Conservation (phyloP, 2,797 vertebrate species). For the Borostomias antarcticus region DNA sequence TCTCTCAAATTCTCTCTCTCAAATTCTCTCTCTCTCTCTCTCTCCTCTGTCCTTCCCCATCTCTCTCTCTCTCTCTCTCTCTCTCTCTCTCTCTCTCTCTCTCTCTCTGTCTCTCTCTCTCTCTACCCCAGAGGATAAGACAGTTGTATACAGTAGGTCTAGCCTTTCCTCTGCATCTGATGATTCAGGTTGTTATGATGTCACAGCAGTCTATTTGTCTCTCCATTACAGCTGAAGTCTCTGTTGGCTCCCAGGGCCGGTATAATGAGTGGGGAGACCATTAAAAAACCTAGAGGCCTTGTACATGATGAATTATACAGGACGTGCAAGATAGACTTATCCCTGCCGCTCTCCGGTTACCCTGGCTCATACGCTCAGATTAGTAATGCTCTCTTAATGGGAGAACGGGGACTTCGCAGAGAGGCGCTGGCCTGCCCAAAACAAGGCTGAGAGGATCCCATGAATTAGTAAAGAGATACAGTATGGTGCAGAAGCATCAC, state of each 20-base stretch:
- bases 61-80: not conserved
- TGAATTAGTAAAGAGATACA: constrained; percentile 53
- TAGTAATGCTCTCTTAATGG: constrained; percentile 75
- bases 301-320: constrained; percentile 75
- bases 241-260: constrained; percentile 58
- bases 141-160: not conserved
- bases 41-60: too few species aligned
- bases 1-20: not conserved
- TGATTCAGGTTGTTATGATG: constrained; percentile 60
- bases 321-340: constrained; percentile 63
- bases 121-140: not conserved
- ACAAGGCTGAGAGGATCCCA: constrained; percentile 34
- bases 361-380: constrained; percentile 60
- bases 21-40: too few species aligned
- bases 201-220: constrained; percentile 68
- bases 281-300: constrained; percentile 66
- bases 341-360: constrained; percentile 60
- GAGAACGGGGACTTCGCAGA: constrained; percentile 60
- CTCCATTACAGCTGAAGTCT: constrained; percentile 64
- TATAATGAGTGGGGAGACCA: constrained; percentile 69
- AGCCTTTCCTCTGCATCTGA: constrained; percentile 48
- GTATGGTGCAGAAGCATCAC: too few species aligned
- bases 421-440: constrained; percentile 60
- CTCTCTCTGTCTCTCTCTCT: too few species aligned
- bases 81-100: not conserved